phyloP scores from a whole-genome alignment of 2,797 vertebrate genomes.

The Epinephelus awoara region DNA sequence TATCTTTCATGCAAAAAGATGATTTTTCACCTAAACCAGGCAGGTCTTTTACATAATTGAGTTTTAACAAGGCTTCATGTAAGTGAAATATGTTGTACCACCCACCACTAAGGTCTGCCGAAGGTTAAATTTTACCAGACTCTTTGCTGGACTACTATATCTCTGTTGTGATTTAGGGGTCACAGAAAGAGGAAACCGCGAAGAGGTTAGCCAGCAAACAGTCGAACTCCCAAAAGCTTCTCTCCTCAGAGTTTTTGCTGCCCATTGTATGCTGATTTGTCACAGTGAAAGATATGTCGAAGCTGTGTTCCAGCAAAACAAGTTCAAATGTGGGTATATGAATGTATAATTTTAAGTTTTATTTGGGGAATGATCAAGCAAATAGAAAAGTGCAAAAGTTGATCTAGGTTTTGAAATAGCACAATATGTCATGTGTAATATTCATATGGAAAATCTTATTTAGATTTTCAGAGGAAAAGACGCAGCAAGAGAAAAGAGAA shows the following conservation, averaged over 20 bases:
- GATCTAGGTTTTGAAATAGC: background rate
- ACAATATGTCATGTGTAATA: no score
- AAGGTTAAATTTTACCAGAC: constrained; percentile 79
- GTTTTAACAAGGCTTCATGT: constrained; percentile 71
- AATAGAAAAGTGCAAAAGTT: constrained; percentile 7
- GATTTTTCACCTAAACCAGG: constrained; percentile 49
- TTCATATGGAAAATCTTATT: background rate
- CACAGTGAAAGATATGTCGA: constrained; percentile 37
- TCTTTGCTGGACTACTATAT: constrained; percentile 63
- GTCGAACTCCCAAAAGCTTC: constrained; percentile 47
- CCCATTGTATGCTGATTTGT: constrained; percentile 60
- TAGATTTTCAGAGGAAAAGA: constrained; percentile 15
- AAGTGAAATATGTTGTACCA: constrained; percentile 69
- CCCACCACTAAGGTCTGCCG: constrained; percentile 74
- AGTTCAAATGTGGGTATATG: constrained; percentile 13
- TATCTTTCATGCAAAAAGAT: constrained; percentile 46
- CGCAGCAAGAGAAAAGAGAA: constrained; percentile 42
- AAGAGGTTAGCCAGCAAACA: constrained; percentile 78
- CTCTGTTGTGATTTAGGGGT: constrained; percentile 77
- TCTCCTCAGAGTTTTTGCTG: constrained; percentile 41
- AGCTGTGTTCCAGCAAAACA: constrained; percentile 21
- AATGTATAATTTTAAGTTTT: constrained; percentile 4
- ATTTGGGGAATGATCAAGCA: constrained; percentile 7
- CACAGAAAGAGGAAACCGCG: constrained; percentile 78
- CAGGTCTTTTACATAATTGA: constrained; percentile 66